Evolutionary conservation across 2,113 vertebrate species (phyloP).

Genomic region (Nansenia antarctica): DNA sequence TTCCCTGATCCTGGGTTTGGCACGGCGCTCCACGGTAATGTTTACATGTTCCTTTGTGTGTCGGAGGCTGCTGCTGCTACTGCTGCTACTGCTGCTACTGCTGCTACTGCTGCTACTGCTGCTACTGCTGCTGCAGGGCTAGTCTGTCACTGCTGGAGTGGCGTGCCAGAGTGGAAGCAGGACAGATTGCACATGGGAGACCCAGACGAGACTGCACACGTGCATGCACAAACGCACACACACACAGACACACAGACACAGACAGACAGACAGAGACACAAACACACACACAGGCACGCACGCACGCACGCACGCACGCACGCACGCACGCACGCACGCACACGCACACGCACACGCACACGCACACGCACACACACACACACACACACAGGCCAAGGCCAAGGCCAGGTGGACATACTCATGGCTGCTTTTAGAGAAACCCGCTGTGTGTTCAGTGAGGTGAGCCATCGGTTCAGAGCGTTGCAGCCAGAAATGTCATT

Average conservation of each 20-base stretch:
- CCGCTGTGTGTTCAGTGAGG: too few relatives aligned
- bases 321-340: neutral
- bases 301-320: neutral
- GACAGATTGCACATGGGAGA: conserved; percentile 1
- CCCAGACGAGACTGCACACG: conserved; percentile 23
- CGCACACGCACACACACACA: conserved; percentile 10
- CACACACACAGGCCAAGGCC: too few relatives aligned
- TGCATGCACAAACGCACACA: too few relatives aligned
- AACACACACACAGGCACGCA: too few relatives aligned
- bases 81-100: conserved; percentile 19
- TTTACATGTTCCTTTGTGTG: conserved; percentile 21
- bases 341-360: neutral
- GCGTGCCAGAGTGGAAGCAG: conserved; percentile 8
- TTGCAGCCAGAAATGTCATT: too few relatives aligned
- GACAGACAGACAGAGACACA: too few relatives aligned
- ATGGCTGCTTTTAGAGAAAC: too few relatives aligned
- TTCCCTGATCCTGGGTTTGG: conserved; percentile 26
- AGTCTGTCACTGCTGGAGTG: conserved; percentile 14
- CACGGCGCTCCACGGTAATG: conserved; percentile 7
- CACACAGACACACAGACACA: neutral
- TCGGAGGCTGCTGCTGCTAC: conserved; percentile 17
- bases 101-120: conserved; percentile 20
- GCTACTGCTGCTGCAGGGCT: conserved; percentile 1
- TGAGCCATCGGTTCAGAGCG: too few relatives aligned
- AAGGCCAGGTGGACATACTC: too few relatives aligned